phyloP scores from a whole-genome alignment of 2,797 vertebrate genomes.

The Okamejei kenojei region DNA sequence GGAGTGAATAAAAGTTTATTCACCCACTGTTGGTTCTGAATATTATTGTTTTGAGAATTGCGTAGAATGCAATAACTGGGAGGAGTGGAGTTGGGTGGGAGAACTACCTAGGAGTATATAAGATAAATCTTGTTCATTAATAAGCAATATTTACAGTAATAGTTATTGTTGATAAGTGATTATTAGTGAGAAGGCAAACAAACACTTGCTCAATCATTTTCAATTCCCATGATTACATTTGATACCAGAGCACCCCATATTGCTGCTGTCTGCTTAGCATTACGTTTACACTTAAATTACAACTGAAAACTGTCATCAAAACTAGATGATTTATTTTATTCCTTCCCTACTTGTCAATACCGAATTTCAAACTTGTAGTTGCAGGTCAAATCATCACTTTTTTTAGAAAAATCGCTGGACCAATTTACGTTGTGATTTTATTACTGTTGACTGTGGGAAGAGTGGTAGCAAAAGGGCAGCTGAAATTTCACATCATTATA shows the following conservation, averaged over 20 bases:
- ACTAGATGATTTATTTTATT: background rate
- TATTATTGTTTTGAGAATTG: background rate
- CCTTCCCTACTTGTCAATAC: background rate
- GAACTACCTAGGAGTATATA: slow-evolving; percentile 40
- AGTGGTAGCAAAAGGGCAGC: background rate
- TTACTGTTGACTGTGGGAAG: background rate
- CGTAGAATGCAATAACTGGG: background rate
- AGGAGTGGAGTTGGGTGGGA: too few relatives aligned
- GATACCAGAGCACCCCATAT: background rate
- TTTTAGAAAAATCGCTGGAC: background rate
- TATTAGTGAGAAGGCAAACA: background rate
- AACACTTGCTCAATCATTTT: background rate
- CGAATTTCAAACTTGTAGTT: slow-evolving; percentile 3
- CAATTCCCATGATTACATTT: background rate
- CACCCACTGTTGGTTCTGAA: background rate
- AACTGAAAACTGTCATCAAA: background rate
- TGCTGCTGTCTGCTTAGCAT: background rate
- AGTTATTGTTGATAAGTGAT: slow-evolving; percentile 43
- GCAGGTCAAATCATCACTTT: background rate
- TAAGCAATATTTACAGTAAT: slow-evolving; percentile 49
- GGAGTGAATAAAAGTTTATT: background rate
- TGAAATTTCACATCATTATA: background rate
- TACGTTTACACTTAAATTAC: background rate
- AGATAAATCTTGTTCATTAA: slow-evolving; percentile 49
- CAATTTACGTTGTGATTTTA: background rate